Percentiles rank a stretch among this genome's conserved stretches.
Evolutionary conservation across 2,113 vertebrate genomes (phyloP).

Genomic region (Mesoclemmys tuberculata): DNA sequence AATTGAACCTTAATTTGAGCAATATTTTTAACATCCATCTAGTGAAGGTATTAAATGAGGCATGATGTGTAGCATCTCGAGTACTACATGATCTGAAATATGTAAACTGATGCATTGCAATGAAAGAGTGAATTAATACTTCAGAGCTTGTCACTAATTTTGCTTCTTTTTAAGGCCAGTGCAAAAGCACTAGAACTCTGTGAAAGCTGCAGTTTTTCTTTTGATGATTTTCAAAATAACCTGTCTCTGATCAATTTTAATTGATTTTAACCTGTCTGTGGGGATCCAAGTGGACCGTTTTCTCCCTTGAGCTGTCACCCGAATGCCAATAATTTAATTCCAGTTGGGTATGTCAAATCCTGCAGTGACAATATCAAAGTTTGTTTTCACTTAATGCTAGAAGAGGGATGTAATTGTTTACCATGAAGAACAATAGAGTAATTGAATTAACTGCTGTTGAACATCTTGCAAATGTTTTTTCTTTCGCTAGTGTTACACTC

Average conservation of each 20-base stretch:
- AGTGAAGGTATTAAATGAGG: slow-evolving; percentile 9
- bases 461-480: slow-evolving; percentile 5
- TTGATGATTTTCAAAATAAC: slow-evolving; percentile 39
- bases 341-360: slow-evolving; percentile 49
- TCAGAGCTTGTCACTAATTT: neutral
- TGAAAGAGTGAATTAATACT: neutral
- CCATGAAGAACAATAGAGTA: neutral
- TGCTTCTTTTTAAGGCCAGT: neutral
- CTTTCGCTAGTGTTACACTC: slow-evolving; percentile 5
- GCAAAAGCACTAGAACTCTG: neutral
- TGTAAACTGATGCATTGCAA: neutral
- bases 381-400: slow-evolving; percentile 58
- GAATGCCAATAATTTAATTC: slow-evolving; percentile 70
- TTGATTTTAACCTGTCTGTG: slow-evolving; percentile 71
- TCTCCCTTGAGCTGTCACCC: slow-evolving; percentile 45
- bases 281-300: slow-evolving; percentile 40
- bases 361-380: slow-evolving; percentile 24
- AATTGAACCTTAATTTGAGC: slow-evolving; percentile 41
- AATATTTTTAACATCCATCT: slow-evolving; percentile 23
- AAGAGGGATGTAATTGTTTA: slow-evolving; percentile 47
- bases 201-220: neutral
- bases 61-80: neutral
- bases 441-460: slow-evolving; percentile 15
- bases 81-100: neutral
- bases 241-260: slow-evolving; percentile 72